Evolutionary conservation across 2,888 invertebrate species (phyloP).

Genomic region (Hedychridium roseum): DNA sequence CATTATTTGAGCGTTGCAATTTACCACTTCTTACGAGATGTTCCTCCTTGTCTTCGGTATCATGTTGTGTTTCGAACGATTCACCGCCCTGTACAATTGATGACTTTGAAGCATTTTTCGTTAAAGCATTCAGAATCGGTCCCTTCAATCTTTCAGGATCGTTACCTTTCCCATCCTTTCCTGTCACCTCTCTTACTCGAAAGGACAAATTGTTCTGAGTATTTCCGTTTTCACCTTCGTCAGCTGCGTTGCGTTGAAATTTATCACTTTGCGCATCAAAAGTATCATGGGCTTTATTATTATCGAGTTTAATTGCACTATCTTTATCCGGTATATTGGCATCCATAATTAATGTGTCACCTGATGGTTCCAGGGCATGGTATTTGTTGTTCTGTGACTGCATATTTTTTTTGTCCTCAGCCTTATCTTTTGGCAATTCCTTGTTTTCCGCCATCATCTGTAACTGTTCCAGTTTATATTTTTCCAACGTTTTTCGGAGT

Average conservation of each 20-base stretch:
- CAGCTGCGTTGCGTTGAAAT: not conserved
- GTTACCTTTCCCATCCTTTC: constrained; percentile 7
- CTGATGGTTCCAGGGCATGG: no score
- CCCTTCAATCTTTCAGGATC: constrained; percentile 27
- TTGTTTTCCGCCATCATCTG: constrained; percentile 75
- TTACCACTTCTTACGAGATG: not conserved
- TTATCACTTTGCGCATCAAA: constrained; percentile 4
- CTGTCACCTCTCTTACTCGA: constrained; percentile 7
- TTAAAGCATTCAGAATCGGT: constrained; percentile 48
- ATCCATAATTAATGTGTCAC: no score
- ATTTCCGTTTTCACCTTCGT: constrained; percentile 1
- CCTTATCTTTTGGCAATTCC: constrained; percentile 68
- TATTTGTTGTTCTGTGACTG: not conserved
- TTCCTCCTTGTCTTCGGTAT: constrained; percentile 5
- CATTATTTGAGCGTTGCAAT: constrained; percentile 14
- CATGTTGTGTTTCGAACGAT: constrained; percentile 3
- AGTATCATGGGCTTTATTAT: constrained; percentile 28
- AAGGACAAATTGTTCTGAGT: not conserved
- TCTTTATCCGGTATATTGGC: constrained; percentile 3
- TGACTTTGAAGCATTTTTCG: constrained; percentile 26
- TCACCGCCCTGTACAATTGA: constrained; percentile 6
- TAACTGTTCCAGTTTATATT: constrained; percentile 74
- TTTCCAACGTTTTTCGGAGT: constrained; percentile 67
- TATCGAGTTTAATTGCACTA: constrained; percentile 15
- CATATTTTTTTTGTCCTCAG: constrained; percentile 20